Evolutionary conservation across 2,797 vertebrate genomes (phyloP), one percentile per base, ranked within the genome.

Genomic region (Babyrousa celebensis): DNA sequence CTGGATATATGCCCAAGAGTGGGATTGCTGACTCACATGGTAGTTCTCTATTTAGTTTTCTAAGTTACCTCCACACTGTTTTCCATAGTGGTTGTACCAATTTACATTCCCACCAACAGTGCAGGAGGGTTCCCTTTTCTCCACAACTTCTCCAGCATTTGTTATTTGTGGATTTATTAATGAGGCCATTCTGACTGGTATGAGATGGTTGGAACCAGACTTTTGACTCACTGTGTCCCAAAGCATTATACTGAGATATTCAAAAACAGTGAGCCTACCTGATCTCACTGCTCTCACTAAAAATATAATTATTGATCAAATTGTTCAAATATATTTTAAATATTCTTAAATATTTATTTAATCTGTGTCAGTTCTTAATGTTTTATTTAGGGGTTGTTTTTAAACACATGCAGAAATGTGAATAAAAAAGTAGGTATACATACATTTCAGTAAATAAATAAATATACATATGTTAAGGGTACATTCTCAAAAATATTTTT

Each of bases 321-420:
- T 48, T 48, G 43, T 48, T 48, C 43, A 48, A 48, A 48, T 48
- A 48, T 48, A 48, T 10, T 48, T 48, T 48, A 48, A 48, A 36
- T 62, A 91, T 88, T 93, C 68, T 83, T 14, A 91, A 94, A 82
- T 74, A 88, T 79, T 65, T 89, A 85, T 85, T 87, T 91, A 21
- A 67, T 78, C 70, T 77, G 12, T 68, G 65, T 71, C 21, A 27
- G 43, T 79, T 90, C 62, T 94, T 87, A 83, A 56, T 21, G 85
- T 97, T 92, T 80, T 74, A 78, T 40, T 85, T 84, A 90, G 62
- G 32, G 32, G 25, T 10, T 82, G 1, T 79, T 87, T 85, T 83
- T 54, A 58, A 95, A 96, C 88, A 74, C n/a, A 75, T 6, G 18
- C 54, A 65, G 29, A n/a, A n/a, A 56, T 25, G 18, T 58, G 68